Conservation (phyloP, 1,140 invertebrate species). For the Diachasmimorpha longicaudata region DNA sequence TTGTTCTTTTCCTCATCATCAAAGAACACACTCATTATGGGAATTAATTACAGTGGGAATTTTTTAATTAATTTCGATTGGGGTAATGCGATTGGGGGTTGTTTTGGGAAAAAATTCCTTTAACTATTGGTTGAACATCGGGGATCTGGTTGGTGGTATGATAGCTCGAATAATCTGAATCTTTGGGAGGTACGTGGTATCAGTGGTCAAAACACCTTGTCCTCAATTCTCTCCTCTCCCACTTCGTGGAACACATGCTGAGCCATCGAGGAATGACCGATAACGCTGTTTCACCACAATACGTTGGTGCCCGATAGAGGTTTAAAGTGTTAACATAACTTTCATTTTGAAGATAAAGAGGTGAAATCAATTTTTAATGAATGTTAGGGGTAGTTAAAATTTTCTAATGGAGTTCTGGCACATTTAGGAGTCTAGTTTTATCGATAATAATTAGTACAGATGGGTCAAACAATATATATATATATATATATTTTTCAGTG, state of each 20-base stretch:
- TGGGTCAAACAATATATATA: too few species aligned
- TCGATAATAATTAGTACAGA: too few species aligned
- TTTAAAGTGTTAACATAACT: background rate
- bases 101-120: background rate
- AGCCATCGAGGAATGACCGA: conserved; percentile 1
- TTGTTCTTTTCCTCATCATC: background rate
- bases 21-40: background rate
- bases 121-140: background rate
- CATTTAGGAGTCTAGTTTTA: too few species aligned
- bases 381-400: too few species aligned
- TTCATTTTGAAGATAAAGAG: too few species aligned
- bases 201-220: conserved; percentile 10
- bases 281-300: background rate
- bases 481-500: too few species aligned
- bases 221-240: background rate
- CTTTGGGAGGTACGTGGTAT: background rate
- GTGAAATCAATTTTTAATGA: too few species aligned
- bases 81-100: background rate
- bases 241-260: background rate
- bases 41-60: background rate
- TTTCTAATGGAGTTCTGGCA: too few species aligned
- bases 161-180: background rate
- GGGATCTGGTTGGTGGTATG: background rate
- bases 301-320: background rate
- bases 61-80: background rate